Conservation (phyloP, 1,140 invertebrate species). For the Maniola jurtina region DNA sequence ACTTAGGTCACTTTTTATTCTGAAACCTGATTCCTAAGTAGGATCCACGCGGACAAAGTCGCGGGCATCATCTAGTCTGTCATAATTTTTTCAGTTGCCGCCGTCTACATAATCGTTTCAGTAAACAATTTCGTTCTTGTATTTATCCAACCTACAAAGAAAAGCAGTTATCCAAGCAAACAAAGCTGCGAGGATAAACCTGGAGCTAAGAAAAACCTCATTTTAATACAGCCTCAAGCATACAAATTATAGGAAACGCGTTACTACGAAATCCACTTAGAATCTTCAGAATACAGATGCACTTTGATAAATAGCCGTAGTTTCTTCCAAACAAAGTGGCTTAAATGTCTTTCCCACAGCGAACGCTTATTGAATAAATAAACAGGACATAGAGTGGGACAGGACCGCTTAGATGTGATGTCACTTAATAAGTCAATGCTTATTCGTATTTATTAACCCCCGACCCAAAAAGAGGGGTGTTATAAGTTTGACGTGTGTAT, state of each 20-base stretch:
- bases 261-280: conserved; percentile 36
- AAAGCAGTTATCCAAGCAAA: not conserved
- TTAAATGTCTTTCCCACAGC: conserved; percentile 65
- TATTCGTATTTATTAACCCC: no score
- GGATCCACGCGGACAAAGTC: no score
- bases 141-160: no score
- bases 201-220: not conserved
- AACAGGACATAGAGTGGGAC: conserved; percentile 51
- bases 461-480: no score
- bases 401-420: conserved; percentile 17
- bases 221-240: not conserved
- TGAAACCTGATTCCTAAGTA: no score
- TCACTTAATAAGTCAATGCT: no score
- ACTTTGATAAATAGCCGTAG: conserved; percentile 62
- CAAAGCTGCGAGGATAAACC: not conserved
- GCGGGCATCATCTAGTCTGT: no score
- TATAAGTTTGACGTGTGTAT: no score
- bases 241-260: conserved; percentile 18
- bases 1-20: no score
- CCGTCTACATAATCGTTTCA: no score
- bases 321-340: conserved; percentile 63
- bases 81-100: no score
- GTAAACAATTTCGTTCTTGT: no score
- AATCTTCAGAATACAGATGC: conserved; percentile 55
- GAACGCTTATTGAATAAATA: conserved; percentile 68